Conservation (phyloP, 2,888 invertebrate genomes). For the Dysmachus trigonus region DNA sequence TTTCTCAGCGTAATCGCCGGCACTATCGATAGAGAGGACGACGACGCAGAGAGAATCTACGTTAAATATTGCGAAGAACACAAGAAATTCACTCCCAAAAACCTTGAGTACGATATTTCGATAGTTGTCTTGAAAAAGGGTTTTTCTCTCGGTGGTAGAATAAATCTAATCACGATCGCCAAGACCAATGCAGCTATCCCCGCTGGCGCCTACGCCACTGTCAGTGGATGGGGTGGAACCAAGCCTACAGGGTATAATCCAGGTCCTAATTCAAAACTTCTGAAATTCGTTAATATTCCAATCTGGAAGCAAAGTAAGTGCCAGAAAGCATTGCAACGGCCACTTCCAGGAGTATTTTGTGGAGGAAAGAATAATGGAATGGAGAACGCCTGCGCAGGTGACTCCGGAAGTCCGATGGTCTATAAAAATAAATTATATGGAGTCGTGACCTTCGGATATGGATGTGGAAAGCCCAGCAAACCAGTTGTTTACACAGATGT, state of each 20-base stretch:
- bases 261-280: background rate
- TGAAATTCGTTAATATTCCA: background rate
- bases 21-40: background rate
- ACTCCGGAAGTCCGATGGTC: background rate
- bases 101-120: background rate
- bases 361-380: background rate
- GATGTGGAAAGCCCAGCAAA: background rate
- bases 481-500: background rate
- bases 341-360: background rate
- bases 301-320: background rate
- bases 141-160: background rate
- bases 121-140: background rate
- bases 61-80: background rate
- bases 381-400: background rate
- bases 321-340: background rate
- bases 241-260: background rate
- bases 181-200: background rate
- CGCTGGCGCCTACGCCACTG: background rate
- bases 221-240: background rate
- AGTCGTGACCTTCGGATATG: background rate
- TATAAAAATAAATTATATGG: background rate
- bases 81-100: background rate
- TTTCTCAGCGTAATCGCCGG: background rate
- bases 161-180: background rate
- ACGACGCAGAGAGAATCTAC: background rate